Evolutionary conservation across 2,888 invertebrate species (phyloP).

Genomic region (Antheraea yamamai): DNA sequence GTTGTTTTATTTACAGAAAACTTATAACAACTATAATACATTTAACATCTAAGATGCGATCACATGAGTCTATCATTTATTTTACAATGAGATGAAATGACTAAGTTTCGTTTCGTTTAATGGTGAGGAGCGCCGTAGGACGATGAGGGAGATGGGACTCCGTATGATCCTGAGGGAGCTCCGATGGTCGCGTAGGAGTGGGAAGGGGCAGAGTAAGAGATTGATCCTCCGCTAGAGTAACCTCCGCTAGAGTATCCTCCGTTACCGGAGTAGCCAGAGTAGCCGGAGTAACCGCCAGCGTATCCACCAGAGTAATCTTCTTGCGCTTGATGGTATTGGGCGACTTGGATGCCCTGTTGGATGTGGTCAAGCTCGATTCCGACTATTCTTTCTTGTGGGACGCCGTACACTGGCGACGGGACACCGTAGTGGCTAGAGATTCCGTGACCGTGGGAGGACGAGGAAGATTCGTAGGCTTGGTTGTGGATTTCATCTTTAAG

Average conservation of each 20-base stretch:
- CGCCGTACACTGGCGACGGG: constrained; percentile 87
- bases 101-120: constrained; percentile 62
- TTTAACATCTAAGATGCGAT: constrained; percentile 73
- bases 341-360: constrained; percentile 93
- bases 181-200: constrained; percentile 68
- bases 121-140: constrained; percentile 75
- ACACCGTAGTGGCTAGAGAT: constrained; percentile 86
- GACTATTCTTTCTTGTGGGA: constrained; percentile 86
- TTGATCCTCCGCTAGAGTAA: constrained; percentile 46
- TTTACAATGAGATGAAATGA: constrained; percentile 67
- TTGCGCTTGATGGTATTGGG: constrained; percentile 90
- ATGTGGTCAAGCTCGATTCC: constrained; percentile 93
- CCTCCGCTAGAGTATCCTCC: constrained; percentile 37
- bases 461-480: constrained; percentile 76
- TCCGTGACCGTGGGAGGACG: constrained; percentile 74
- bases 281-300: constrained; percentile 57
- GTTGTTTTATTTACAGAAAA: constrained; percentile 79
- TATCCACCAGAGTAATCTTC: constrained; percentile 72
- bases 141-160: constrained; percentile 68
- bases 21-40: constrained; percentile 77
- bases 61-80: constrained; percentile 71
- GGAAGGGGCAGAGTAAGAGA: constrained; percentile 55
- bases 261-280: constrained; percentile 59
- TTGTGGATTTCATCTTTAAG: constrained; percentile 88
- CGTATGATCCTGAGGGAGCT: constrained; percentile 74